These are phyloP conservation scores for Ochotona princeps DNA, from an alignment of 2,113 vertebrate genomes.

Conservation along the genomic window DNA sequence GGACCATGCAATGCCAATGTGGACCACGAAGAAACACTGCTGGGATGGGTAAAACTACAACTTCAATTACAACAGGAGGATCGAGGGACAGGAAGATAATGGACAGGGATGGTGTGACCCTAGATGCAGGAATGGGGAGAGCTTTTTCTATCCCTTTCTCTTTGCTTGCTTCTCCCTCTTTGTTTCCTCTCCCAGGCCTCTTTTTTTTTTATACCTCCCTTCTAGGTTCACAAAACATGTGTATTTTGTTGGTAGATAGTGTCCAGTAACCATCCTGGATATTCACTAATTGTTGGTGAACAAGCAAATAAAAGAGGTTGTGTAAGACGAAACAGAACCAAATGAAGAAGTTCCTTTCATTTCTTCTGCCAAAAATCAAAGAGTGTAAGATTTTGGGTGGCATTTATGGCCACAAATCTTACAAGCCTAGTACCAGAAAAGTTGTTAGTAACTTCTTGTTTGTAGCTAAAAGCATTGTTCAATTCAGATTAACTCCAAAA, in stretches of 20 bases:
- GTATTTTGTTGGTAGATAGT: background rate
- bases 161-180: background rate
- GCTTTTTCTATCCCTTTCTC: background rate
- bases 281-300: background rate
- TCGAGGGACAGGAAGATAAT: background rate
- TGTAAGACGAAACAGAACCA: background rate
- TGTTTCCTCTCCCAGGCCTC: background rate
- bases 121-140: background rate
- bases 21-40: background rate
- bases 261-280: background rate
- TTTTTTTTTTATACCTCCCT: background rate
- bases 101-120: rapidly evolving
- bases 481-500: no score
- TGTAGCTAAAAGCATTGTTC: no score
- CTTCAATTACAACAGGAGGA: background rate
- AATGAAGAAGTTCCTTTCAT: conserved; percentile 36
- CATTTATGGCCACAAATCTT: no score
- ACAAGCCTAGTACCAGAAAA: no score
- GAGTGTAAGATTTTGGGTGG: background rate
- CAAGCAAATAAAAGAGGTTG: background rate
- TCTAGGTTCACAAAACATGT: background rate
- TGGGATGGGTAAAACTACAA: background rate
- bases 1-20: background rate
- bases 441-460: no score
- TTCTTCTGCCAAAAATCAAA: conserved; percentile 53